These are phyloP conservation scores for Lagocephalus sceleratus DNA, from an alignment of 2,797 vertebrate genomes.

Conservation along the genomic window DNA sequence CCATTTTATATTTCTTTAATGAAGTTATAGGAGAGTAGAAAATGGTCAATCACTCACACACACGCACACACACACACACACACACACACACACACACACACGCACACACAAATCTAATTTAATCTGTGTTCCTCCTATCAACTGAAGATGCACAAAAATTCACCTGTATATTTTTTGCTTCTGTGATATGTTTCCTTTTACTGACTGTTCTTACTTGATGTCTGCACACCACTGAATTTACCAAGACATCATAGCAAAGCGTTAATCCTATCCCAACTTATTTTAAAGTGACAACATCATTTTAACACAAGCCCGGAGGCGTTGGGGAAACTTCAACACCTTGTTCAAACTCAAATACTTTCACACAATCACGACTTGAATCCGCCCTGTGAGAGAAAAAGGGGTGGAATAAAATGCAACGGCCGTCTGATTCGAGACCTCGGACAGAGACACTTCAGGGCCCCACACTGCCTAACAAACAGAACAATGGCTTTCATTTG, in stretches of 20 bases:
- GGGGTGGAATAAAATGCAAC: constrained; percentile 18
- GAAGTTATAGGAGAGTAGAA: constrained; percentile 70
- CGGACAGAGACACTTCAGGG: constrained; percentile 33
- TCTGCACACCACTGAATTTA: constrained; percentile 27
- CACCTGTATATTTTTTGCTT: constrained; percentile 1
- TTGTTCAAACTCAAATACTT: constrained; percentile 44
- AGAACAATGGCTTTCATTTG: constrained; percentile 11
- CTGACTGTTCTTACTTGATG: neutral
- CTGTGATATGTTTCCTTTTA: constrained; percentile 9
- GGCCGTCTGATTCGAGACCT: constrained; percentile 39
- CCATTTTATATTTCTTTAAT: constrained; percentile 79
- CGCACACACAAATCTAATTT: constrained; percentile 27
- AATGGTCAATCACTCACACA: constrained; percentile 47
- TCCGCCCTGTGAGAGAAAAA: constrained; percentile 17
- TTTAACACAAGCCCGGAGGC: constrained; percentile 31
- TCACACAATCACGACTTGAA: constrained; percentile 37
- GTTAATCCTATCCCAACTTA: constrained; percentile 40
- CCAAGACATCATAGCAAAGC: constrained; percentile 22
- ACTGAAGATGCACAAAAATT: constrained; percentile 33
- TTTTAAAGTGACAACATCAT: constrained; percentile 45
- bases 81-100: constrained; percentile 19
- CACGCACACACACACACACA: constrained; percentile 19
- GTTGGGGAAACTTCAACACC: constrained; percentile 41
- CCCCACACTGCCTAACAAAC: constrained; percentile 19
- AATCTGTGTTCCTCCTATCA: constrained; percentile 35